Evolutionary conservation across 2,797 vertebrate genomes (phyloP), one percentile per base, ranked within the genome.

Genomic region (Bovichtus variegatus): DNA sequence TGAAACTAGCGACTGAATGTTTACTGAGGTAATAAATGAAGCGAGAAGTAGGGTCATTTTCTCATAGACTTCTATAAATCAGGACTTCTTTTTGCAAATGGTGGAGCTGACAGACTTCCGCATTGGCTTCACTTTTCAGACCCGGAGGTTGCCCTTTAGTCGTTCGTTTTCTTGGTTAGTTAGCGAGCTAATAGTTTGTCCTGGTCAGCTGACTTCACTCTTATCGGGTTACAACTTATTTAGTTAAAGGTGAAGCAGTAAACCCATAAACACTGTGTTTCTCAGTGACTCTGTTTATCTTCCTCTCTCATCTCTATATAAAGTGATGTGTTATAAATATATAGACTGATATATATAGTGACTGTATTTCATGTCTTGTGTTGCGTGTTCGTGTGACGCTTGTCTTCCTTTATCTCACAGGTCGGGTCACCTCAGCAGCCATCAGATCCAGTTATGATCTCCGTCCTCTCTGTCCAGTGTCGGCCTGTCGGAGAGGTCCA

Each of bases 391-490:
- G 27, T 60, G 65, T 51, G 51, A 53, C 10, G 34, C 47, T 23
- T 19, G 74, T 59, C 50, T 13, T 25, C 58, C 36, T 55, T 23
- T 2, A 3, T 59, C 61, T 64, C 57, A n/a, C 2, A 40, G 67
- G 66, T 62, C 19, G 8, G 57, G 64, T 78, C 73, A 38, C 41
- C 74, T 74, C 75, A 75, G 76, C 85, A 67, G 75, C 62, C 63
- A 5, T 85, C 87, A 69, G 21, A 55, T 62, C 9, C 1, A 18
- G n/a, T 83, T 70, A 63, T 66, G 51, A 71, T 63, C 60, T 43
- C 40, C 36, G 0, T 65, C 53, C 50, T 50, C 15, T 58, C 76
- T 64, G 31, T 41, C 29, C 50, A 64, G 47, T 55, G 55, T 23
- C 2, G 1, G 16, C 41, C 57, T 27, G n/a, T 57, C 68, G 40